Base-by-base conservation (phyloP, 2,113 vertebrate species). In the Coturnix japonica region DNA sequence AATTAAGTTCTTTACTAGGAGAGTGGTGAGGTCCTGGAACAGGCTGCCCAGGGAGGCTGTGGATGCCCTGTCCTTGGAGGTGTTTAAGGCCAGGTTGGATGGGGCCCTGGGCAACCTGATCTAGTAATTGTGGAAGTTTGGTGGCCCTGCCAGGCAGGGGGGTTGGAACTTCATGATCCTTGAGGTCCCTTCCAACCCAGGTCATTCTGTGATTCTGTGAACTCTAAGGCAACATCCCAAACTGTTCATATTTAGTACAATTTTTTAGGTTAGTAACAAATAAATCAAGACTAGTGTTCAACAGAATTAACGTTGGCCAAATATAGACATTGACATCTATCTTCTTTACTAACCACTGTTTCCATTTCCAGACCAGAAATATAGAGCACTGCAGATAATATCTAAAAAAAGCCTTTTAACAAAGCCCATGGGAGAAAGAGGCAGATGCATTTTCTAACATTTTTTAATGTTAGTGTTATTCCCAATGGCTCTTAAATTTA, bases 401-500 rank as follows among this genome's bases (percentile, higher is more conserved):
- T 33, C 39, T 35, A 9, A 11, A 33, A 2, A 1, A 26, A 41
- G 25, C 31, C 1, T 59, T 28, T 67, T 71, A 77, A 70, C n/a
- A 75, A 80, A 91, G 47, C 9, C 39, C 71, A 54, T 16, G 18
- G 8, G 14, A 91, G 30, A 56, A 65, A 61, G 13, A 47, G 7
- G 26, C 18, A 84, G 44, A 30, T 81, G 18, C 33, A 33, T 39
- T 44, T 90, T 31, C 16, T n/a, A 67, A 59, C 6, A 25, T 31
- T 90, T 90, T 90, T 85, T 20, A 78, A 79, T 30, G 78, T 25
- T 16, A 86, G 13, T 26, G 28, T 60, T 81, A 56, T 37, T 69
- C n/a, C 30, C 60, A 35, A 28, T 76, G 37, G 17, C 33, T 86
- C 25, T 78, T 79, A 69, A 87, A 41, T 22, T n/a, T 2, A 33